phyloP scores from a whole-genome alignment of 2,888 invertebrate species.

The Gryllus longicercus region DNA sequence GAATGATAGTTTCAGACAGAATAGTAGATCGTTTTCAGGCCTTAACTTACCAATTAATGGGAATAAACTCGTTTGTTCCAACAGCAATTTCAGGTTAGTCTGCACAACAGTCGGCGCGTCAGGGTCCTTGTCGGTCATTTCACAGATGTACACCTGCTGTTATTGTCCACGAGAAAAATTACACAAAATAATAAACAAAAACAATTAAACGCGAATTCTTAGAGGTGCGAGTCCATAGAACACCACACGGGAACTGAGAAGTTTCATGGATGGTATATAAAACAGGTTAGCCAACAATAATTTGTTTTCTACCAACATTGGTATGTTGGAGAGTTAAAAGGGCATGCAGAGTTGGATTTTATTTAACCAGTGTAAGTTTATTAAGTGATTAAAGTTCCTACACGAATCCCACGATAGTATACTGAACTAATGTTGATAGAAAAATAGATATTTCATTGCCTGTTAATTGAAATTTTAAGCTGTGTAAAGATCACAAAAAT shows the following conservation, averaged over 20 bases:
- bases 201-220: background rate
- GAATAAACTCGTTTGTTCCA: conserved; percentile 35
- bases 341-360: background rate
- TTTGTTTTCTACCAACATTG: background rate
- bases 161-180: conserved; percentile 19
- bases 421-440: too few species aligned
- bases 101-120: conserved; percentile 35
- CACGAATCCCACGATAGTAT: too few species aligned
- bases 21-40: conserved; percentile 26
- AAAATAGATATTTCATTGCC: too few species aligned
- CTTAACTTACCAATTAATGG: conserved; percentile 36
- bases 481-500: too few species aligned
- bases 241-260: background rate
- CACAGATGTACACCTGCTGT: conserved; percentile 21
- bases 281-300: background rate
- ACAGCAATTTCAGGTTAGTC: conserved; percentile 34
- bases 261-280: background rate
- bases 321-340: background rate
- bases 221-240: conserved; percentile 6
- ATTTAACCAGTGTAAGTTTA: too few species aligned
- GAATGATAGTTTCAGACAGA: conserved; percentile 27
- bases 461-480: too few species aligned
- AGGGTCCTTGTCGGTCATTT: conserved; percentile 34
- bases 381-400: too few species aligned
- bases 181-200: conserved; percentile 2